A percentile compares a stretch with the other conserved stretches of the same genome.
Conservation (phyloP, 2,888 invertebrate genomes). For the Pantelozetes paolii region DNA sequence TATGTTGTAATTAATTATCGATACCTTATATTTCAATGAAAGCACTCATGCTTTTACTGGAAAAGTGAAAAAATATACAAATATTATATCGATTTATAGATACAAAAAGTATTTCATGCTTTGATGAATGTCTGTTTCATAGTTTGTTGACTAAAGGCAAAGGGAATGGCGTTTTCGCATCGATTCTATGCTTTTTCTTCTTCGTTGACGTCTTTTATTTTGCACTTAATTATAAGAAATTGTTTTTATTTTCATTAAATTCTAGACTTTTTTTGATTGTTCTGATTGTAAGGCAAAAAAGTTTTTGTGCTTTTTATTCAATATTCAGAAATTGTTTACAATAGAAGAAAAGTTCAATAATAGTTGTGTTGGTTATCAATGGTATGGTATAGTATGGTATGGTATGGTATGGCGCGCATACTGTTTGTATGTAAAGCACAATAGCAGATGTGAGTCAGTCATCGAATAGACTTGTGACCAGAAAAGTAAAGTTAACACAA, state of each 20-base stretch:
- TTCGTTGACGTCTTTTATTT: background rate
- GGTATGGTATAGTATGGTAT: constrained; percentile 3
- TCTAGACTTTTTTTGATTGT: too few species aligned
- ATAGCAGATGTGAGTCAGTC: constrained; percentile 30
- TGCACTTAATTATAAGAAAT: background rate
- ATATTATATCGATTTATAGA: constrained; percentile 17
- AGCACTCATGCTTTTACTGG: background rate
- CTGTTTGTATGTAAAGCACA: background rate
- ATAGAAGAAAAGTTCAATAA: too few species aligned
- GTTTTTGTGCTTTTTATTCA: background rate
- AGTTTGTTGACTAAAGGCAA: constrained; percentile 34
- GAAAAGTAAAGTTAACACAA: too few species aligned
- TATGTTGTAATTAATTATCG: constrained; percentile 25
- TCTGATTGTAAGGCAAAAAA: background rate
- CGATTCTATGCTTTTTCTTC: too few species aligned
- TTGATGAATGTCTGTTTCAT: constrained; percentile 24
- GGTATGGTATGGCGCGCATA: constrained; percentile 33
- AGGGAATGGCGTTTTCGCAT: too few species aligned
- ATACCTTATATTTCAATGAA: constrained; percentile 4
- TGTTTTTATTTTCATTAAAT: background rate
- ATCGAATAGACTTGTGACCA: background rate
- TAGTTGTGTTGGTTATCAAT: background rate
- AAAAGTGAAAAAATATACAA: background rate
- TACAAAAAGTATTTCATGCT: constrained; percentile 7
- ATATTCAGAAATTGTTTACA: constrained; percentile 6